Base-by-base conservation (phyloP, 2,888 invertebrate genomes). In the Eurois occulta region DNA sequence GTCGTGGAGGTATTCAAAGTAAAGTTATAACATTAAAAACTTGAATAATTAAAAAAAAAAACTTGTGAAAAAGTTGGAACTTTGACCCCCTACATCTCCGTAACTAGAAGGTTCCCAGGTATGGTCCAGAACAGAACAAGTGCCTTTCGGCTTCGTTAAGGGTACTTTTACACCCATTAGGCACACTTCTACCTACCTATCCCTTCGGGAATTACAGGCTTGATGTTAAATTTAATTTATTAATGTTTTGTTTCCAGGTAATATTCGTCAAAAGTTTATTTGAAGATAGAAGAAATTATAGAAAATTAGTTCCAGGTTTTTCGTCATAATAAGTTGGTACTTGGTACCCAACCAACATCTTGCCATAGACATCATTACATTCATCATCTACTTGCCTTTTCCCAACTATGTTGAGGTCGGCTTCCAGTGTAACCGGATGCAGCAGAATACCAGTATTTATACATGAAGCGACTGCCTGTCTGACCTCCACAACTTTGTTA, bases 211-310 rank as follows among this genome's bases (percentile, higher is more conserved):
- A 41, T 58, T 16, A 28, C 60, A 60, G 18, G 32, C 32, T 18
- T 32, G 8, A 21, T 62, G 11, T 11, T 62, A 35, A 21, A 24
- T 1, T 64, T 7, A 43, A 43, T 32, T 21, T 24, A 13, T n/a
- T 4, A 8, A n/a, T 18, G 32, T 80, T 13, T 41, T 58, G 43
- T 81, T 92, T 92, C 4, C 94, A 98, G 97, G 98, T 99, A 5
- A 94, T 98, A 65, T 97, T 99, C 97, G 97, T 99, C 28, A 97
- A 97, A 84, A 98, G 98, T 93, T 96, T 99, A 41, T 99, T 99
- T 90, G 98, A 98, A 91, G 96, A 97, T 6, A 94, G 85, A 41
- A 90, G 92, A 8, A 90, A 52, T 82, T 91, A 70, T 24, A 94
- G 91, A 69, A 92, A 90, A 64, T 85, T 93, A 16, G 87, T 95